These are phyloP conservation scores for Morone chrysops DNA, from an alignment of 2,113 vertebrate genomes.

Conservation along the genomic window DNA sequence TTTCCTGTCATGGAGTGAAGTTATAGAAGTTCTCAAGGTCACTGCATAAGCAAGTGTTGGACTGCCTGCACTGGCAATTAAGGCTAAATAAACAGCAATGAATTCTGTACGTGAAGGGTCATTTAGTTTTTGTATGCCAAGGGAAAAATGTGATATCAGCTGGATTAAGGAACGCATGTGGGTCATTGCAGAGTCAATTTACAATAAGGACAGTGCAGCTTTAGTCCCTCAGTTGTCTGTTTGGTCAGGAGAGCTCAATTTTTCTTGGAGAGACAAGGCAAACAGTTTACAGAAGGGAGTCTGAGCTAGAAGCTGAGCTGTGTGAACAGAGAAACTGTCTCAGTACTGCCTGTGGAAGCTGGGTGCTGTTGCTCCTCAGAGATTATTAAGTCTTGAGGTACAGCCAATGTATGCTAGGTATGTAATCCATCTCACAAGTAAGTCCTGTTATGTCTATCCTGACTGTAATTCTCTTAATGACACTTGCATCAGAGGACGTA, in stretches of 20 bases:
- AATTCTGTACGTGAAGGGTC: neutral
- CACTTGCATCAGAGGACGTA: constrained; percentile 18
- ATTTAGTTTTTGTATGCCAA: neutral
- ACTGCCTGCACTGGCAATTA: constrained; percentile 19
- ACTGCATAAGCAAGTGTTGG: constrained; percentile 6
- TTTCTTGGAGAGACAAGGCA: constrained; percentile 23
- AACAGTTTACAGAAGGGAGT: constrained; percentile 11
- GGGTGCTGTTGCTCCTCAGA: constrained; percentile 8
- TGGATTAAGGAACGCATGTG: constrained; percentile 9
- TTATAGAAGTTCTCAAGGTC: constrained; percentile 38
- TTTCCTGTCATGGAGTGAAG: constrained; percentile 13
- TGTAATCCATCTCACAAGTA: constrained; percentile 39
- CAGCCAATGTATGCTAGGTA: constrained; percentile 8
- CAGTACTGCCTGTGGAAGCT: constrained; percentile 1
- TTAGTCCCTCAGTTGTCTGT: constrained; percentile 11
- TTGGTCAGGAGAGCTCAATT: constrained; percentile 31
- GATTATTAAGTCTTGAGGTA: constrained; percentile 19
- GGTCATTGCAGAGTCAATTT: neutral
- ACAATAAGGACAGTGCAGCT: neutral
- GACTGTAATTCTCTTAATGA: constrained; percentile 42
- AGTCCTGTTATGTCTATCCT: constrained; percentile 10
- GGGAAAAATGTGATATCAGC: constrained; percentile 3
- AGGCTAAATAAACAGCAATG: constrained; percentile 22
- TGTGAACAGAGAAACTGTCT: constrained; percentile 25
- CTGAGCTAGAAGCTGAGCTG: constrained; percentile 33